A percentile compares a stretch with the other conserved stretches of the same genome.
These are phyloP conservation scores for Megaceryle maxima DNA, from an alignment of 2,113 vertebrate species.

Conservation along the genomic window DNA sequence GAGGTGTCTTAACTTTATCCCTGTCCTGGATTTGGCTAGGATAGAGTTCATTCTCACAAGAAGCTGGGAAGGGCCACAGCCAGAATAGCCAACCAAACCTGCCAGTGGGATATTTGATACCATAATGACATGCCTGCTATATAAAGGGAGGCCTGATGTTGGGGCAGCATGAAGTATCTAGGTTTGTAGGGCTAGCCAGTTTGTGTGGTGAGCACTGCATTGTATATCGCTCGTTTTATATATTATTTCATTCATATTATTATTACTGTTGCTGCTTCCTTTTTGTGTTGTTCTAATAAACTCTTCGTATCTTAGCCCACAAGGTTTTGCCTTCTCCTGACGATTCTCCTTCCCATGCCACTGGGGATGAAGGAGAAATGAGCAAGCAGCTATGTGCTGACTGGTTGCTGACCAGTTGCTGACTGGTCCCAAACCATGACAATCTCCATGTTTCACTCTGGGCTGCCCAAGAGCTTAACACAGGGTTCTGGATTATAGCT, in stretches of 20 bases:
- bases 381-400: too few species aligned
- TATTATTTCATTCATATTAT: background rate
- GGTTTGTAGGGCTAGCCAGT: background rate
- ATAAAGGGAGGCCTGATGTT: background rate
- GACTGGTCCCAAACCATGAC: too few species aligned
- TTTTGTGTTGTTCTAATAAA: background rate
- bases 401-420: too few species aligned
- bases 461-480: background rate
- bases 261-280: background rate
- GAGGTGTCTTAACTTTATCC: background rate
- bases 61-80: background rate
- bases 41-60: background rate
- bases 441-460: background rate
- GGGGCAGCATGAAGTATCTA: too few species aligned
- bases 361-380: too few species aligned
- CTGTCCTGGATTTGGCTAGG: background rate
- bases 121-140: background rate
- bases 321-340: too few species aligned
- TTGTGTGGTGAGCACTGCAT: background rate
- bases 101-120: background rate
- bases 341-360: too few species aligned
- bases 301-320: too few species aligned
- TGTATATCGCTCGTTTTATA: background rate
- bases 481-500: background rate
- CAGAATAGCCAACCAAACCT: background rate